Base-by-base conservation (phyloP, 2,113 vertebrate species). In the Istiophorus platypterus region DNA sequence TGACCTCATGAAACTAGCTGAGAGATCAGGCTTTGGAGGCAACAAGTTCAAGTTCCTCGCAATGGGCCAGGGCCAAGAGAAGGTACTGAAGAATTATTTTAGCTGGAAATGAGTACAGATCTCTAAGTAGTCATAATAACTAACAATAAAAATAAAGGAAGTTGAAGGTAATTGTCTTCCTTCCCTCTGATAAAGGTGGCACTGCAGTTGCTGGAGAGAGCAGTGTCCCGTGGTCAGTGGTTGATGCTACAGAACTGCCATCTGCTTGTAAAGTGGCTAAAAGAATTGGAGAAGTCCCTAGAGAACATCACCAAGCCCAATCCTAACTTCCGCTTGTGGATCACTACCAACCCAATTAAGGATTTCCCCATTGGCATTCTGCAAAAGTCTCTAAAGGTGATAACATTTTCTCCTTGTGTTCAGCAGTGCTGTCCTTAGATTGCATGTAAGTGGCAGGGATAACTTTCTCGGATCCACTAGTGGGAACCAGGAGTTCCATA, bases 181-280 rank as follows among this genome's bases (percentile, higher is more conserved):
- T 15, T 80, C 3, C 22, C 7, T 73, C 7, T 84, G n/a, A 63
- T 89, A 2, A 84, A 99, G 98, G 92, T 97, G 2, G 97, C 97
- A 0, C 86, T 99, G 85, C 96, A 97, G 92, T 83, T 99, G 89
- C 93, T 99, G 93, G 96, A 98, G 61, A 93, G 81, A 0, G 96
- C 94, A 0, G 96, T 92, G 58, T 89, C 94, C 3, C 88, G 89
- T 0, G 98, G 98, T 2, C 96, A 97, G 67, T 99, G 98, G 98
- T 92, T 99, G 20, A 97, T 99, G 96, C 51, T 99, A 15, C 98
- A 99, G 94, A 99, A 99, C 90, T 99, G 98, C 77, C 98, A 99
- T 84, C 95, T 99, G 34, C 83, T 98, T 89, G 97, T 97, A 45
- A 96, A 94, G 87, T 99, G 98, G 98, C 95, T 99, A 9, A 91